Evolutionary conservation across 2,888 invertebrate genomes (phyloP).

Genomic region (Tuta absoluta): DNA sequence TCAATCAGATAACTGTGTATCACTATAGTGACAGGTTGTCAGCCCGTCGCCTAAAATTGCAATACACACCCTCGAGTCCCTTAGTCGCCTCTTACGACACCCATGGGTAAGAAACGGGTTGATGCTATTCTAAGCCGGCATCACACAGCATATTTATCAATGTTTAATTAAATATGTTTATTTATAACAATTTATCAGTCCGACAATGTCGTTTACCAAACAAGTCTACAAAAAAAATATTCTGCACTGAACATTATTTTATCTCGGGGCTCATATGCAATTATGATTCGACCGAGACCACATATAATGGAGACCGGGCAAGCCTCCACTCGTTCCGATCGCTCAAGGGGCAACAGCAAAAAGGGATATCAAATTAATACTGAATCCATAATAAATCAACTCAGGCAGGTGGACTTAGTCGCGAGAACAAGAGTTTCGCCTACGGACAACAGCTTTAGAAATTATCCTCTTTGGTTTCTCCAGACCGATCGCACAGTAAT

Average conservation of each 20-base stretch:
- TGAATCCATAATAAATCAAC: slow-evolving; percentile 82
- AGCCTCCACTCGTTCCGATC: slow-evolving; percentile 68
- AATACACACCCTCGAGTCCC: too few relatives aligned
- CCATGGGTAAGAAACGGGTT: too few relatives aligned
- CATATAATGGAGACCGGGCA: slow-evolving; percentile 73
- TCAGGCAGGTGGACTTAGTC: slow-evolving; percentile 76
- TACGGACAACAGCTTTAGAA: slow-evolving; percentile 73
- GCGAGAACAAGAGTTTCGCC: slow-evolving; percentile 72
- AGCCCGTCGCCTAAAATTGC: too few relatives aligned
- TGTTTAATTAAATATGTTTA: slow-evolving; percentile 11
- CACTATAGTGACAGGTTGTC: too few relatives aligned
- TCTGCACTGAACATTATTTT: slow-evolving; percentile 66
- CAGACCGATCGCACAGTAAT: slow-evolving; percentile 44
- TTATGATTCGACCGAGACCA: slow-evolving; percentile 75
- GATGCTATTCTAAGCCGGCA: too few relatives aligned
- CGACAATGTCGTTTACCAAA: slow-evolving; percentile 38
- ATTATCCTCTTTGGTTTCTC: slow-evolving; percentile 63
- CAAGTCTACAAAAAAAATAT: slow-evolving; percentile 47
- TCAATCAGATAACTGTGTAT: too few relatives aligned
- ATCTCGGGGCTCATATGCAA: slow-evolving; percentile 74
- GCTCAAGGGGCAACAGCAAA: slow-evolving; percentile 78
- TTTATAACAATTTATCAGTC: slow-evolving; percentile 26
- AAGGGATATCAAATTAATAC: slow-evolving; percentile 82
- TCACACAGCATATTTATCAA: too few relatives aligned
- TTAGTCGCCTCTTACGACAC: too few relatives aligned